Percentiles rank a stretch among this genome's conserved stretches.
Conservation (phyloP, 2,888 invertebrate species). For the Holacanthella duospinosa region DNA sequence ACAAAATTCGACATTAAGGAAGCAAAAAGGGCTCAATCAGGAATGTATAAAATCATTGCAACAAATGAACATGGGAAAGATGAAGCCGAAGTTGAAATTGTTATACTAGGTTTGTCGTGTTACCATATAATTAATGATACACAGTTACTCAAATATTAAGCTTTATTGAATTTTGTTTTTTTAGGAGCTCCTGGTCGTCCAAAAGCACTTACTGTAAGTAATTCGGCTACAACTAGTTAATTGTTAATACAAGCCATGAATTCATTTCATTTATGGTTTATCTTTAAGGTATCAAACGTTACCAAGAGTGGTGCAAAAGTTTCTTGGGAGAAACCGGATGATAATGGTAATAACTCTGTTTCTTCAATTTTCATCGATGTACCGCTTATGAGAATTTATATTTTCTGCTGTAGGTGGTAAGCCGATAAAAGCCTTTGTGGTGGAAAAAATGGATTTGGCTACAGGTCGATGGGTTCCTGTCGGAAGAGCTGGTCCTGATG, state of each 20-base stretch:
- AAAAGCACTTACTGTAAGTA: no score
- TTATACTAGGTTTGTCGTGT: constrained; percentile 61
- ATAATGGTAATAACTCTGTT: constrained; percentile 84
- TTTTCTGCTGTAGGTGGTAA: constrained; percentile 83
- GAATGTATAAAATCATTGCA: constrained; percentile 78
- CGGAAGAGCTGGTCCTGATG: constrained; percentile 62
- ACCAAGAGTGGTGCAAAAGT: constrained; percentile 82
- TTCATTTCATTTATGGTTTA: no score
- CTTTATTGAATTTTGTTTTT: constrained; percentile 32
- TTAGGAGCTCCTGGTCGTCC: constrained; percentile 73
- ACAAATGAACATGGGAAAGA: constrained; percentile 85
- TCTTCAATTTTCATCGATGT: constrained; percentile 65
- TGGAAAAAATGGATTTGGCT: constrained; percentile 87
- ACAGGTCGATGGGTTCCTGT: constrained; percentile 91
- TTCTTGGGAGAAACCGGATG: constrained; percentile 86
- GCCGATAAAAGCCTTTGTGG: constrained; percentile 76
- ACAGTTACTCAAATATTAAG: constrained; percentile 9
- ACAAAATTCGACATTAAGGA: constrained; percentile 74
- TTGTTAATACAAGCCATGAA: no score
- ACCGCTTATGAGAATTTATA: no score
- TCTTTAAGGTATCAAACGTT: constrained; percentile 75
- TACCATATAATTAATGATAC: constrained; percentile 44
- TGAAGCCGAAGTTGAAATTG: constrained; percentile 86
- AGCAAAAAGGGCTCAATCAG: constrained; percentile 70
- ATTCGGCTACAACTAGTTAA: no score